Evolutionary conservation across 2,113 vertebrate genomes (phyloP).

Genomic region (Pseudorectes ferrugineus): DNA sequence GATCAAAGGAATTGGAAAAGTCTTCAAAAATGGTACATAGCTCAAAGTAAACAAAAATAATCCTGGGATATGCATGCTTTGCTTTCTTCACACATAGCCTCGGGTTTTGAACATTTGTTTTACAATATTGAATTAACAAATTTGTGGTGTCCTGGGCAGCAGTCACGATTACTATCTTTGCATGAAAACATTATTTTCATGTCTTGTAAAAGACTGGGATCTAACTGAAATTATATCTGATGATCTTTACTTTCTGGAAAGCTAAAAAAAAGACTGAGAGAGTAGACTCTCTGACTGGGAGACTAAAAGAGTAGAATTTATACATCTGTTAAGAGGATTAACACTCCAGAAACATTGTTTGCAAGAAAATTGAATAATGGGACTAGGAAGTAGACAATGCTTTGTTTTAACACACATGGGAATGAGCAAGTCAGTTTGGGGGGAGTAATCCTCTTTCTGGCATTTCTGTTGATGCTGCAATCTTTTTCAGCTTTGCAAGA

Average conservation of each 20-base stretch:
- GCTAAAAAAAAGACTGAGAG: background rate
- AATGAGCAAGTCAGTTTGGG: background rate
- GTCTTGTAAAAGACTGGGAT: background rate
- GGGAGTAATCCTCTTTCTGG: background rate
- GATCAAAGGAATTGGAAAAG: constrained; percentile 89
- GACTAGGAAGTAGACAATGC: background rate
- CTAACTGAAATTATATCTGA: background rate
- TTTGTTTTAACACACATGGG: background rate
- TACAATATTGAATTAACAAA: background rate
- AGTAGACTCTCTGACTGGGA: background rate
- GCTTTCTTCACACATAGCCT: background rate
- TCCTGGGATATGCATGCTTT: background rate
- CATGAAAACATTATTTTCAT: background rate
- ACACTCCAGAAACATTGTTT: background rate
- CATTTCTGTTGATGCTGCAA: background rate
- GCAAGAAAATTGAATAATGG: background rate
- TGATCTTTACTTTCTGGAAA: background rate
- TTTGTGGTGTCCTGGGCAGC: background rate
- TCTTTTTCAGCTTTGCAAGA: constrained; percentile 84
- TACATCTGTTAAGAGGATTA: background rate
- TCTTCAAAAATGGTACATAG: constrained; percentile 90
- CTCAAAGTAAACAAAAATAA: background rate
- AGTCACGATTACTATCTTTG: background rate
- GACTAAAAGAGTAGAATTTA: background rate
- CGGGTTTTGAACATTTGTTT: background rate